Evolutionary conservation across 2,113 vertebrate genomes (phyloP).

Genomic region (Mobula hypostoma): DNA sequence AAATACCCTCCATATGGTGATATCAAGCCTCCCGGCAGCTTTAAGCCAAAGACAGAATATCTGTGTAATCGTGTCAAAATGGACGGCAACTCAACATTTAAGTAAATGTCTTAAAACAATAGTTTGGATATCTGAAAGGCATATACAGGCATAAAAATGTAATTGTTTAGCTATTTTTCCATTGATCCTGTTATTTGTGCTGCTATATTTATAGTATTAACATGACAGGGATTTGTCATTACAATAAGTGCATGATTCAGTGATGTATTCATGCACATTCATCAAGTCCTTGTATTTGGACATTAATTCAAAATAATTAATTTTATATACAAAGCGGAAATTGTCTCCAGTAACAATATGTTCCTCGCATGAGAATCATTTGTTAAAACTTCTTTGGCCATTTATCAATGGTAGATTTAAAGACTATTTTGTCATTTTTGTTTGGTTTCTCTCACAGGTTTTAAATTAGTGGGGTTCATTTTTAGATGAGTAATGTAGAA

Average conservation of each 20-base stretch:
- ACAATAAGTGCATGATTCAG: too few relatives aligned
- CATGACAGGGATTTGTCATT: too few relatives aligned
- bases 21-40: conserved; percentile 52
- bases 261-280: too few relatives aligned
- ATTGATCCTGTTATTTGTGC: not conserved
- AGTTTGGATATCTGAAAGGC: not conserved
- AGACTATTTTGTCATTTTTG: not conserved
- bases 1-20: conserved; percentile 61
- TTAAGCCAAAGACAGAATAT: conserved; percentile 58
- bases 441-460: not conserved
- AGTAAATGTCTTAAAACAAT: conserved; percentile 53
- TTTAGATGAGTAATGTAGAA: not conserved
- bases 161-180: not conserved
- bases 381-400: not conserved
- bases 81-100: conserved; percentile 69
- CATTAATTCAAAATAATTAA: not conserved
- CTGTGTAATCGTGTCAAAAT: conserved; percentile 50
- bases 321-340: not conserved
- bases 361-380: not conserved
- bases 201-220: not conserved
- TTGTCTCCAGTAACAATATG: not conserved
- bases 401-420: not conserved
- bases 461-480: not conserved
- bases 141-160: not conserved
- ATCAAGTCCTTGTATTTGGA: not conserved